Base-by-base conservation (phyloP, 2,797 vertebrate genomes). In the Cygnus olor region DNA sequence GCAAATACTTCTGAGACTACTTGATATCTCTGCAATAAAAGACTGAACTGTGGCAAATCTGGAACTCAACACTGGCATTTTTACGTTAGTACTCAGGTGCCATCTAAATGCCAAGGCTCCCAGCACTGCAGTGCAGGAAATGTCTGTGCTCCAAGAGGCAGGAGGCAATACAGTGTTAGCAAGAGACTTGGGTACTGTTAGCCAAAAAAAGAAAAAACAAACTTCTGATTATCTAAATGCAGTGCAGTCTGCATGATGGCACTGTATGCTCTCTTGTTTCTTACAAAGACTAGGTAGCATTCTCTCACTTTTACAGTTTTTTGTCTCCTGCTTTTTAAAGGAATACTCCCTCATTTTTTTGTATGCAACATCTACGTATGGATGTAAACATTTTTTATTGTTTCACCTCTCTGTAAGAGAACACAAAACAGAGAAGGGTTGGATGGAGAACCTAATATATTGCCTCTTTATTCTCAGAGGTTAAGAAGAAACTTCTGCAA, bases 1-100 rank as follows among this genome's bases (percentile, higher is more conserved):
- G 77, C 51, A 90, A 92, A 90, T 91, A 93, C 70, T 95, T 91
- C 89, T 95, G 89, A 95, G 80, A 64, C 82, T 90, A 30, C 82
- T 93, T 63, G 92, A 54, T 81, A 91, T 85, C 72, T 93, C 72
- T 6, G 42, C 82, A 82, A 80, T 85, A 88, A 81, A 71, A 90
- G 57, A 17, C 74, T 2, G 3, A 88, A 53, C 78, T 94, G 92
- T 95, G 65, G 78, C 42, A 4, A 97, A 95, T 96, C 71, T 80
- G 93, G 94, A 96, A 96, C 78, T 92, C 2, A 1, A 49, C 0
- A 0, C 85, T 71, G 89, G 74, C 0, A 0, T 80, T 90, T 93
- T 57, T 63, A 36, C 1, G 0, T 65, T 89, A 85, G 32, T 47
- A 49, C 44, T 94, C 87, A 86, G 91, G 89, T 96, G 91, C 64